phyloP scores from a whole-genome alignment of 2,888 invertebrate genomes.

The Thereva unica region DNA sequence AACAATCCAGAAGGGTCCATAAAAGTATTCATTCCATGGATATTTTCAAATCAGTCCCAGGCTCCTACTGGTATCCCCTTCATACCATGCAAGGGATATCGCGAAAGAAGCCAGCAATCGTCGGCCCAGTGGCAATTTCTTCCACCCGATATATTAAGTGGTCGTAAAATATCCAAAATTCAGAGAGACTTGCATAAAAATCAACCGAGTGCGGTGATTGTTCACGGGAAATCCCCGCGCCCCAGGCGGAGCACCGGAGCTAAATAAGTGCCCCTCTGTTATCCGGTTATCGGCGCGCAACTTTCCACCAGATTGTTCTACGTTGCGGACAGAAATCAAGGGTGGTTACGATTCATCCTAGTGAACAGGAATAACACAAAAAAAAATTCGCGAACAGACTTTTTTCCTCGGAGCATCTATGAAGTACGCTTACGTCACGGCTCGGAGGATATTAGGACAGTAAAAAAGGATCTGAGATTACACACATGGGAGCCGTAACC shows the following conservation, averaged over 20 bases:
- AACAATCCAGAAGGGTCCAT: slow-evolving; percentile 16
- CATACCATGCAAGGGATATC: background rate
- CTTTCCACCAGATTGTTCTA: slow-evolving; percentile 22
- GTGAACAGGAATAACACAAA: slow-evolving; percentile 20
- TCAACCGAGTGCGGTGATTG: slow-evolving; percentile 43
- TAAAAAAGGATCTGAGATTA: slow-evolving; percentile 48
- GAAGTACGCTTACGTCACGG: slow-evolving; percentile 35
- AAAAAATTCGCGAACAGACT: slow-evolving; percentile 39
- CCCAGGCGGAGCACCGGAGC: background rate
- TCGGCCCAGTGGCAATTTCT: slow-evolving; percentile 31
- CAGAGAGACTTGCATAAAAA: slow-evolving; percentile 39
- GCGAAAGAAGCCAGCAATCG: slow-evolving; percentile 24
- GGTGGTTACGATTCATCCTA: slow-evolving; percentile 2
- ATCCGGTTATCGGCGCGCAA: background rate
- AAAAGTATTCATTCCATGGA: slow-evolving; percentile 8
- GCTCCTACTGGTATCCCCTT: background rate
- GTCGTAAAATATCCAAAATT: slow-evolving; percentile 40
- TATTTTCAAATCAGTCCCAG: background rate
- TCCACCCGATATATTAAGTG: slow-evolving; percentile 43
- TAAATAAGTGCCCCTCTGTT: slow-evolving; percentile 2
- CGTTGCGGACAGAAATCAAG: slow-evolving; percentile 8
- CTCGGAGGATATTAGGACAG: slow-evolving; percentile 39
- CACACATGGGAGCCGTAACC: slow-evolving; percentile 60
- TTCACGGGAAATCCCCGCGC: slow-evolving; percentile 1
- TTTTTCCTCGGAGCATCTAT: slow-evolving; percentile 18